Conservation (phyloP, 1,140 invertebrate species). For the Nasonia vitripennis region DNA sequence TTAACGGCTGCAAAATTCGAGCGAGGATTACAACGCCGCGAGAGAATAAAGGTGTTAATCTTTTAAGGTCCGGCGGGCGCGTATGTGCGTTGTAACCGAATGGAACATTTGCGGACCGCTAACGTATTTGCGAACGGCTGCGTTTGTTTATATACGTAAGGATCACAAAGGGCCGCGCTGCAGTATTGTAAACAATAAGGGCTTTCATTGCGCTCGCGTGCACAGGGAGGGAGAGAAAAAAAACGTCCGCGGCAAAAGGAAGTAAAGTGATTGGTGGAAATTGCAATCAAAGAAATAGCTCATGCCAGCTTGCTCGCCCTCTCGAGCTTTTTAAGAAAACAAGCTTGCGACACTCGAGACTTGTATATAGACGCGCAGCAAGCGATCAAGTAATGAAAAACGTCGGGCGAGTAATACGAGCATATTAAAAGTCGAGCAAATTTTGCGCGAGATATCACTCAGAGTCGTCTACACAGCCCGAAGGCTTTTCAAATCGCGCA, state of each 20-base stretch:
- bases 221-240: too few relatives aligned
- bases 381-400: too few relatives aligned
- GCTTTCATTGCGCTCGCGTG: too few relatives aligned
- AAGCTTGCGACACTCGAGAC: too few relatives aligned
- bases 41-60: background rate
- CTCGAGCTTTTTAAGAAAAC: conserved; percentile 12
- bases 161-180: too few relatives aligned
- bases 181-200: too few relatives aligned
- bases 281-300: conserved; percentile 31
- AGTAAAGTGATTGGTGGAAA: conserved; percentile 22
- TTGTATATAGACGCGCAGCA: too few relatives aligned
- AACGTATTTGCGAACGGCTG: background rate
- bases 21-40: background rate
- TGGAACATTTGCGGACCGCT: background rate
- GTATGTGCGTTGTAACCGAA: conserved; percentile 13
- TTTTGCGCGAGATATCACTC: background rate
- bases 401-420: background rate
- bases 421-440: background rate
- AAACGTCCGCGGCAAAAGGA: background rate
- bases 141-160: background rate
- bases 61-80: background rate
- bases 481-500: background rate
- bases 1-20: conserved; percentile 47
- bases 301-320: background rate
- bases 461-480: background rate